Evolutionary conservation across 2,113 vertebrate genomes (phyloP).

Genomic region (Carlito syrichta): DNA sequence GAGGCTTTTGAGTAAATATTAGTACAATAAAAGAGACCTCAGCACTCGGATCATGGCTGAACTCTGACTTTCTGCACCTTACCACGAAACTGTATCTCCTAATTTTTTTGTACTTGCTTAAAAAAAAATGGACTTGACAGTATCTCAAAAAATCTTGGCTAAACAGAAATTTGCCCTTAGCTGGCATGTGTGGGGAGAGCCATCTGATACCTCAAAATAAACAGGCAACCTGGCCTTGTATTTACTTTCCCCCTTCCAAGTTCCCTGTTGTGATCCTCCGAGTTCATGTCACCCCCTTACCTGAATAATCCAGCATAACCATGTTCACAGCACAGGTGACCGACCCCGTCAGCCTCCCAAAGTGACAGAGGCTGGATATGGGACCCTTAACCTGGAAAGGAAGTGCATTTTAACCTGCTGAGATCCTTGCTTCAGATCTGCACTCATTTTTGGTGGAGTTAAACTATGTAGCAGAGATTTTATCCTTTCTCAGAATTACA

Average conservation of each 20-base stretch:
- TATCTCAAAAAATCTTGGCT: neutral
- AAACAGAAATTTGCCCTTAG: neutral
- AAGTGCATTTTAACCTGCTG: neutral
- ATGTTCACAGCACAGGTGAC: neutral
- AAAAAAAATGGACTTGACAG: neutral
- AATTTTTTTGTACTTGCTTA: neutral
- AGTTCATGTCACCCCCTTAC: neutral
- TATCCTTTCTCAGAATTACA: neutral
- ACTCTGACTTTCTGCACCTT: neutral
- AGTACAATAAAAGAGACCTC: neutral
- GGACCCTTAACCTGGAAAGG: neutral
- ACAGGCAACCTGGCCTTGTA: neutral
- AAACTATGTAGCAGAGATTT: neutral
- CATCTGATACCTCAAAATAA: neutral
- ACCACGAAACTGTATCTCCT: neutral
- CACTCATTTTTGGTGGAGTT: neutral
- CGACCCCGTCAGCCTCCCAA: neutral
- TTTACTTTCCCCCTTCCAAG: neutral
- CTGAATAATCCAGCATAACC: neutral
- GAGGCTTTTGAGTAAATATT: neutral
- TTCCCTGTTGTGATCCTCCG: neutral
- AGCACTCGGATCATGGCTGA: neutral
- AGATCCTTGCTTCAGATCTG: neutral
- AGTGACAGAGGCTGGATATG: neutral
- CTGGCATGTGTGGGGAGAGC: neutral